Percentiles rank a stretch among this genome's conserved stretches.
Evolutionary conservation across 2,888 invertebrate genomes (phyloP).

Genomic region (Cryptophagus acutangulus): DNA sequence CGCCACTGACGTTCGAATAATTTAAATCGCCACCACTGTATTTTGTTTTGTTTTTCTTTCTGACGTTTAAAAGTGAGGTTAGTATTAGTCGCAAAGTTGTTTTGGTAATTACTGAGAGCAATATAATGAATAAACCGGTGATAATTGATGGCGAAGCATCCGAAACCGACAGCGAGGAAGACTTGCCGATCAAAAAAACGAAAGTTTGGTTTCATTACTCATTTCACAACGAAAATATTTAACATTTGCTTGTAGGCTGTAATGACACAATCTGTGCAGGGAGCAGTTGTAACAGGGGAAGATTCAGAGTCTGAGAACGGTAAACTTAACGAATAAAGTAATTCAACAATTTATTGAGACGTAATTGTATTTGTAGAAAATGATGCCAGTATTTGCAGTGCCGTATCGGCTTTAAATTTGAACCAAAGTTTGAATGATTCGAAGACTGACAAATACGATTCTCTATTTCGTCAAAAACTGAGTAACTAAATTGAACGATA

Average conservation of each 20-base stretch:
- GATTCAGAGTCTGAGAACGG: conserved; percentile 46
- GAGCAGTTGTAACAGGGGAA: conserved; percentile 42
- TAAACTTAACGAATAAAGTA: conserved; percentile 16
- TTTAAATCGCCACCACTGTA: too few relatives aligned
- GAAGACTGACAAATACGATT: conserved; percentile 28
- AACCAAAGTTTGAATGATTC: conserved; percentile 11
- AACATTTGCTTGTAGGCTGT: conserved; percentile 13
- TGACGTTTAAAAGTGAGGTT: neutral
- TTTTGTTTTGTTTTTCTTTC: neutral
- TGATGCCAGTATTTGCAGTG: conserved; percentile 37
- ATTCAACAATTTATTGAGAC: conserved; percentile 11
- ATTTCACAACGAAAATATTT: too few relatives aligned
- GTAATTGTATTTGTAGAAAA: conserved; percentile 38
- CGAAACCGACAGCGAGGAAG: conserved; percentile 47
- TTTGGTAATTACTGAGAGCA: too few relatives aligned
- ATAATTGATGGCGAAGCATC: conserved; percentile 45
- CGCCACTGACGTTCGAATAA: too few relatives aligned
- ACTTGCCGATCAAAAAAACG: conserved; percentile 19
- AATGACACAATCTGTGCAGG: conserved; percentile 34
- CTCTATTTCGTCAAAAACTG: conserved; percentile 39
- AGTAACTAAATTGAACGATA: conserved; percentile 26
- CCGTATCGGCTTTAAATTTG: conserved; percentile 33
- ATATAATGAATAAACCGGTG: conserved; percentile 32
- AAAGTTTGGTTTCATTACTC: too few relatives aligned
- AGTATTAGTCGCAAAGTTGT: too few relatives aligned